phyloP scores from a whole-genome alignment of 2,888 invertebrate genomes.

The Halictus ligatus region DNA sequence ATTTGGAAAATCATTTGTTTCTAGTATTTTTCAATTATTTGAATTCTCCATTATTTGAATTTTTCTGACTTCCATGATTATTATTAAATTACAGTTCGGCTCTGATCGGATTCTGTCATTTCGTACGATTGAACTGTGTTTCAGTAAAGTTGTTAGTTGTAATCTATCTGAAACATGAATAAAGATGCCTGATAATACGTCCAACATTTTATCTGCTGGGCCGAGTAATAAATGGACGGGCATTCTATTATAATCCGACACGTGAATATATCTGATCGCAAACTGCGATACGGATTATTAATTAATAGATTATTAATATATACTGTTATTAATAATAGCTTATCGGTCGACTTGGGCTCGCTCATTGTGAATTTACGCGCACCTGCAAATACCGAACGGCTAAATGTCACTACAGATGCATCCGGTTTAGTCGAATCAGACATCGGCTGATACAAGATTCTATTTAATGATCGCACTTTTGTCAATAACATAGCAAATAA shows the following conservation, averaged over 20 bases:
- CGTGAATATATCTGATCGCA: background rate
- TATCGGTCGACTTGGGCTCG: background rate
- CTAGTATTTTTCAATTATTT: no score
- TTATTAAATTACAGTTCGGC: background rate
- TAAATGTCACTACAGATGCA: background rate
- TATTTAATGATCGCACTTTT: background rate
- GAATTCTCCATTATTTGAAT: no score
- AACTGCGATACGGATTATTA: background rate
- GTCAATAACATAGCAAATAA: background rate
- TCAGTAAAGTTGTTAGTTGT: background rate
- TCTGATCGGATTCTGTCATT: background rate
- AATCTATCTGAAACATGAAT: background rate
- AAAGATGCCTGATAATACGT: background rate
- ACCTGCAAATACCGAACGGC: background rate
- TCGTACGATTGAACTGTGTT: background rate
- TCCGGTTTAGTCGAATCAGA: background rate
- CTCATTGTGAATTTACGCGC: background rate
- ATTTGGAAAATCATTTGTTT: background rate
- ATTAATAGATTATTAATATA: background rate
- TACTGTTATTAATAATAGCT: background rate
- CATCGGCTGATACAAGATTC: background rate
- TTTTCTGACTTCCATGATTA: background rate
- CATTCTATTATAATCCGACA: background rate
- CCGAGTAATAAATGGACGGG: background rate
- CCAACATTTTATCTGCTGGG: background rate